A percentile compares a stretch with the other conserved stretches of the same genome.
These are phyloP conservation scores for Meleagris gallopavo DNA, from an alignment of 2,113 vertebrate species.

Conservation along the genomic window DNA sequence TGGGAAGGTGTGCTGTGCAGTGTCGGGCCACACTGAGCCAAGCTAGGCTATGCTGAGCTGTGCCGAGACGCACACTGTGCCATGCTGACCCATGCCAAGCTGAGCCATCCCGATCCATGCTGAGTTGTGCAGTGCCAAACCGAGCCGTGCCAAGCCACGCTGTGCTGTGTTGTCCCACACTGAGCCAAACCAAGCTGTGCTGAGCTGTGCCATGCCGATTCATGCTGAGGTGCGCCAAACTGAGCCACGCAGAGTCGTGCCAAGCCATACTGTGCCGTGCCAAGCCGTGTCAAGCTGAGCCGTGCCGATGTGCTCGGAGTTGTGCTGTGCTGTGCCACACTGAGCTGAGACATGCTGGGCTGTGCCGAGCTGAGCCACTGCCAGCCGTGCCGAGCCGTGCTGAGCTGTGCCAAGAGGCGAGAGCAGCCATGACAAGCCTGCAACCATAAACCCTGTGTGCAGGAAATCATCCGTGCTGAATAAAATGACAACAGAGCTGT, in stretches of 20 bases:
- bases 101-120: too few species aligned
- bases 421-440: neutral
- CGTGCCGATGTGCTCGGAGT: neutral
- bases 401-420: neutral
- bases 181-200: neutral
- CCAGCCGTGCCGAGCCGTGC: neutral
- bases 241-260: neutral
- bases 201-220: too few species aligned
- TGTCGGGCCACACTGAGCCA: too few species aligned
- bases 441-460: neutral
- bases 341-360: neutral
- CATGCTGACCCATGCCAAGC: too few species aligned
- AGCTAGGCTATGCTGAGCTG: too few species aligned
- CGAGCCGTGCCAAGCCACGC: too few species aligned
- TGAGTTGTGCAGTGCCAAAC: too few species aligned
- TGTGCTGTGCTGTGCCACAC: neutral
- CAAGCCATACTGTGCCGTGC: neutral
- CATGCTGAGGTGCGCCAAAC: neutral
- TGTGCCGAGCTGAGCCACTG: neutral
- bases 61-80: too few species aligned
- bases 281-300: neutral
- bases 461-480: neutral
- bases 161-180: too few species aligned
- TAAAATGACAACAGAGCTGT: neutral
- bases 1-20: too few species aligned